Evolutionary conservation across 2,113 vertebrate genomes (phyloP), one percentile per base, ranked within the genome.

Genomic region (Platysteira castanea): DNA sequence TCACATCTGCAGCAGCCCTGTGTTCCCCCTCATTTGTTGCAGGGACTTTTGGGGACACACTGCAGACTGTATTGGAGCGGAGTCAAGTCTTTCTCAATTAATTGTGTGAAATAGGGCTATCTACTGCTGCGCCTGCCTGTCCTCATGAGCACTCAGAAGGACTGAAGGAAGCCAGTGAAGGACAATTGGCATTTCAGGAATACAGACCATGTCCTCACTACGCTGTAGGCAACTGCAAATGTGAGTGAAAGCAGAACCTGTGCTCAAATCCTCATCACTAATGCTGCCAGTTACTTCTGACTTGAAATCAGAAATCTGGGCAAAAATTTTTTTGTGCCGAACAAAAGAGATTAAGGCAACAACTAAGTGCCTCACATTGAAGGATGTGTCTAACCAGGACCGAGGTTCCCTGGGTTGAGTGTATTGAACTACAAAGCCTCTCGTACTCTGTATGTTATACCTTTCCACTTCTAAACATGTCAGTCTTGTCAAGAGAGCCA

Each of bases 381-480:
- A 91, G 50, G 15, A 21, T 0, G 0, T 35, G 12, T 44, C 33
- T 84, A 33, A 80, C 15, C 11, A 22, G 54, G 69, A 65, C 53
- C 2, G 0, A 35, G n/a, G 54, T 31, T 91, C 12, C 46, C 42
- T 2, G 0, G 18, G 41, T 42, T 80, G 9, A n/a, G 14, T 22
- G 63, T 65, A 11, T 8, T 64, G 49, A 69, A 42, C 24, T 42
- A 17, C 6, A 8, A 78, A 75, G 76, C 23, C 35, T 75, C 44
- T 7, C 0, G 0, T 68, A 22, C 23, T 83, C 42, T 49, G 1
- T 33, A 1, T 54, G 6, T 67, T 15, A 37, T 7, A 63, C 54
- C 31, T 79, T 59, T 44, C 30, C 33, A 11, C 50, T 71, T 83
- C 49, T 52, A 44, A 64, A 22, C n/a, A 30, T 23, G 20, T 16